These are phyloP conservation scores for Fissipunctia ypsillon DNA, from an alignment of 2,888 invertebrate genomes.

Conservation along the genomic window DNA sequence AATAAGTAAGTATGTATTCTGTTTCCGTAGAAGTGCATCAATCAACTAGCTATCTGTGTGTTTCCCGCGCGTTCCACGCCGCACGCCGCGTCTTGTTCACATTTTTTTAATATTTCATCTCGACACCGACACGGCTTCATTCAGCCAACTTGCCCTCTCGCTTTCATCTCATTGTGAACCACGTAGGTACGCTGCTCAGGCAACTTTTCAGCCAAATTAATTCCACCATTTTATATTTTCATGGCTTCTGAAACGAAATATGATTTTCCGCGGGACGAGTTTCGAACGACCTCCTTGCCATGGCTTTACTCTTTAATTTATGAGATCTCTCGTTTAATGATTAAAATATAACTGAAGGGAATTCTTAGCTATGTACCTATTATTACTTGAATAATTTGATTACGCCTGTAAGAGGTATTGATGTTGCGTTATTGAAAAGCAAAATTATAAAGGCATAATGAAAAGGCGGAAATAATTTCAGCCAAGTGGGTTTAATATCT, in stretches of 20 bases:
- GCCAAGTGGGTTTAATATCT: background rate
- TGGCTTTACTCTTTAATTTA: constrained; percentile 81
- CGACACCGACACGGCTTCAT: constrained; percentile 83
- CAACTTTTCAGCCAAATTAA: constrained; percentile 89
- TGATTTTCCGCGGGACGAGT: constrained; percentile 83
- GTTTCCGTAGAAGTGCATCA: constrained; percentile 1
- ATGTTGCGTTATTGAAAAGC: constrained; percentile 39
- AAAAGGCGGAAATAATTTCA: background rate
- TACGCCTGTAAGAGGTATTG: background rate
- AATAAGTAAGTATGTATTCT: background rate
- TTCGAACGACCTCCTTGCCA: constrained; percentile 79
- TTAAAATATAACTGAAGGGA: constrained; percentile 51
- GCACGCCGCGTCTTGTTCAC: constrained; percentile 64
- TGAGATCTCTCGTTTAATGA: constrained; percentile 56
- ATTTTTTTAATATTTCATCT: constrained; percentile 86
- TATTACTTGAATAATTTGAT: constrained; percentile 35
- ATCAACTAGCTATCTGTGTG: constrained; percentile 41
- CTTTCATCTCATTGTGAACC: constrained; percentile 87
- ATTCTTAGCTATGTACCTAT: constrained; percentile 55
- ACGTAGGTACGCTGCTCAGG: constrained; percentile 70
- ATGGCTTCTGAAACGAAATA: constrained; percentile 86
- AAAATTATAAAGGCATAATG: background rate
- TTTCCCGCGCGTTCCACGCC: constrained; percentile 64
- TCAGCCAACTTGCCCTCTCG: constrained; percentile 84
- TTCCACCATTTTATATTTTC: constrained; percentile 83